phyloP scores from a whole-genome alignment of 2,113 vertebrate genomes.

The Ceyx melanurus region DNA sequence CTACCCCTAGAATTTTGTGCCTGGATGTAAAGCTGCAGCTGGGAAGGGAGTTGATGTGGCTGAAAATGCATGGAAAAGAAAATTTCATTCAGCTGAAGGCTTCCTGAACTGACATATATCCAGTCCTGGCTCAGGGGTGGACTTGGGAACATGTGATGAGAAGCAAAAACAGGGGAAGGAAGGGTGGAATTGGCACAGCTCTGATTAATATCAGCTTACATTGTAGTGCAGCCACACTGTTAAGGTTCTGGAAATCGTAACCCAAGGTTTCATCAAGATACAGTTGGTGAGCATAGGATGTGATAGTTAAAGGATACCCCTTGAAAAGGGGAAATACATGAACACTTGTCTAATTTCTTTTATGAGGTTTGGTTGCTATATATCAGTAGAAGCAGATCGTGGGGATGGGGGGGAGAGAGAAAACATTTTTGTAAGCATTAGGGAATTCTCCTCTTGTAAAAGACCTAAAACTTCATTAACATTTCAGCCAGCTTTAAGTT shows the following conservation, averaged over 20 bases:
- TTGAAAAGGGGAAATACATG: background rate
- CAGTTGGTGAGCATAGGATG: background rate
- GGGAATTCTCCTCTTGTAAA: constrained; percentile 9
- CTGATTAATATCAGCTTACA: background rate
- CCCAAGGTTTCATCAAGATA: background rate
- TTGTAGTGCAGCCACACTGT: background rate
- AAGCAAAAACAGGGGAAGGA: background rate
- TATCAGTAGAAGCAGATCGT: background rate
- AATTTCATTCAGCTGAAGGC: background rate
- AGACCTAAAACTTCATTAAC: constrained; percentile 31
- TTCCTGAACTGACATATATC: background rate
- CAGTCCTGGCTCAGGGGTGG: background rate
- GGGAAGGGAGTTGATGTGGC: background rate
- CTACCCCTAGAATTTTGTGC: background rate
- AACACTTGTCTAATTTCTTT: constrained; percentile 11
- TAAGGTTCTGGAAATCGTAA: background rate
- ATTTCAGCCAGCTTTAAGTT: constrained; percentile 37
- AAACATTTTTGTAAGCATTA: background rate
- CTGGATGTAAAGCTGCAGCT: accelerated
- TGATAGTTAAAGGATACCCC: background rate
- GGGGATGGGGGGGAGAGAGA: background rate
- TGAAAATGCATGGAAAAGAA: background rate
- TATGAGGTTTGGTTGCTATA: background rate
- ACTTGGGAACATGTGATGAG: background rate
- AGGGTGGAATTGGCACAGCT: background rate